Percentiles rank a stretch among this genome's conserved stretches.
phyloP scores from a whole-genome alignment of 2,888 invertebrate genomes.

The Lumbricus terrestris region DNA sequence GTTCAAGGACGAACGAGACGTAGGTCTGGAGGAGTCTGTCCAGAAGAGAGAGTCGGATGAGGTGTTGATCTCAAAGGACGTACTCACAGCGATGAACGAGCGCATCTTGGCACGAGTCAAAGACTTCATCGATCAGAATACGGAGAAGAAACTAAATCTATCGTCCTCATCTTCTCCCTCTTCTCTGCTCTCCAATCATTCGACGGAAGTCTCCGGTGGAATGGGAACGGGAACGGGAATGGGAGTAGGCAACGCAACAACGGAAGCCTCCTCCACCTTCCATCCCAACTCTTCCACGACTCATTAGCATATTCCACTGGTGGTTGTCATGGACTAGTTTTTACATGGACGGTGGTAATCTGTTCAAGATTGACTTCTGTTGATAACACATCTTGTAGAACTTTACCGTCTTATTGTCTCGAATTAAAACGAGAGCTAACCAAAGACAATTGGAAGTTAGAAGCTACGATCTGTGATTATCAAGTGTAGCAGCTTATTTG shows the following conservation, averaged over 20 bases:
- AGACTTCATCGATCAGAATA: background rate
- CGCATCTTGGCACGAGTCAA: background rate
- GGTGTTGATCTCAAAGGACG: background rate
- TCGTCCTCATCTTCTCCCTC: no score
- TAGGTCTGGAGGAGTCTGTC: background rate
- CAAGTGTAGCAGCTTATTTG: background rate
- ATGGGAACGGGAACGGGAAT: no score
- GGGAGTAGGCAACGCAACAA: no score
- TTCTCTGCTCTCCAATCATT: background rate
- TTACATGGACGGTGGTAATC: background rate
- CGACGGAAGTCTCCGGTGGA: background rate
- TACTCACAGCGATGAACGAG: background rate
- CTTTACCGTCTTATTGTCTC: background rate
- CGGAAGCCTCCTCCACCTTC: no score
- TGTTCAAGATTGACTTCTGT: background rate
- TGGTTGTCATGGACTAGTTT: background rate
- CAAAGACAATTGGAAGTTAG: background rate
- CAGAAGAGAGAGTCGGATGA: background rate
- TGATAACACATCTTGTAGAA: background rate
- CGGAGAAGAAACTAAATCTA: background rate
- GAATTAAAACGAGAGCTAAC: background rate
- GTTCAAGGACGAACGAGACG: background rate
- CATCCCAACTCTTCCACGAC: no score
- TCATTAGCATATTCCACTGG: background rate
- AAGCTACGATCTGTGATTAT: background rate